Evolutionary conservation across 2,888 invertebrate species (phyloP).

Genomic region (Erebia epiphron): DNA sequence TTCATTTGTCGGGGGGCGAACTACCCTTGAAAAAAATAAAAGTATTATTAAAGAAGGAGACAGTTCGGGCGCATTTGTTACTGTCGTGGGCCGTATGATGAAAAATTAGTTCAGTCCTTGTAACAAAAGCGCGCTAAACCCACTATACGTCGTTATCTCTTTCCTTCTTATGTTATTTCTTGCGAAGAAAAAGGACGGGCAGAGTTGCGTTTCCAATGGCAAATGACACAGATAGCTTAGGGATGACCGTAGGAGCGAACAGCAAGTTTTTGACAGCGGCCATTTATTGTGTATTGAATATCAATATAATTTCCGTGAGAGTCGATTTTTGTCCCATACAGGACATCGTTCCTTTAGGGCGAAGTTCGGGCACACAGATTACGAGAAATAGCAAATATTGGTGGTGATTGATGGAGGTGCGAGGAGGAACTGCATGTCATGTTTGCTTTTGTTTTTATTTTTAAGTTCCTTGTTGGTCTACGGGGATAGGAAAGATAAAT

Average conservation of each 20-base stretch:
- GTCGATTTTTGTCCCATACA: constrained; percentile 80
- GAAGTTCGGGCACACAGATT: constrained; percentile 79
- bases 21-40: constrained; percentile 81
- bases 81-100: constrained; percentile 83
- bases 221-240: constrained; percentile 83
- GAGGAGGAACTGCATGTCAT: constrained; percentile 52
- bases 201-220: constrained; percentile 77
- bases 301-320: constrained; percentile 83
- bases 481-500: constrained; percentile 6
- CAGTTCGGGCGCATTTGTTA: constrained; percentile 83
- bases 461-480: constrained; percentile 31
- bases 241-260: constrained; percentile 83
- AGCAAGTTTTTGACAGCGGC: constrained; percentile 82
- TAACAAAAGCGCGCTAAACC: constrained; percentile 81
- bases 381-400: constrained; percentile 79
- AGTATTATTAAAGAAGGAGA: constrained; percentile 84
- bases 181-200: constrained; percentile 54
- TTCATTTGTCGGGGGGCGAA: constrained; percentile 75
- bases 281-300: constrained; percentile 84
- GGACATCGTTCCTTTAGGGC: constrained; percentile 65
- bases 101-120: constrained; percentile 83
- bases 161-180: constrained; percentile 54
- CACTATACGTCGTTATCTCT: constrained; percentile 70
- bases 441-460: constrained; percentile 58
- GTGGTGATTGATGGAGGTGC: constrained; percentile 69